Evolutionary conservation across 2,113 vertebrate species (phyloP).

Genomic region (Dolichotis patagonum): DNA sequence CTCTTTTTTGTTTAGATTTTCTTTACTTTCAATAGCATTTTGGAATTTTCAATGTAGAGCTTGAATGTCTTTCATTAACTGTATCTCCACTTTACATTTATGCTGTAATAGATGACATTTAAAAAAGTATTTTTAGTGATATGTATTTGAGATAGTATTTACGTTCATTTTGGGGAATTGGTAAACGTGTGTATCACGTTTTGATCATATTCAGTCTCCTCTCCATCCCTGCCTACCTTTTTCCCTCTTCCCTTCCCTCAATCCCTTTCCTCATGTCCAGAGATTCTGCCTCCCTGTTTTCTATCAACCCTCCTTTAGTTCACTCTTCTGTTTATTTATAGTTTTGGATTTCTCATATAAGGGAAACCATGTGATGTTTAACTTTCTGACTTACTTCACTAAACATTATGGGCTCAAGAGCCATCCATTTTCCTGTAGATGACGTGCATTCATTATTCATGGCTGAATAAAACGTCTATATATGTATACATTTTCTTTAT

Average conservation of each 20-base stretch:
- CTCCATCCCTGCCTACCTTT: not conserved
- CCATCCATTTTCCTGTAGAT: not conserved
- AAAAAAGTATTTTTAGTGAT: not conserved
- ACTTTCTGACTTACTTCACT: not conserved
- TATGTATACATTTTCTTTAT: not conserved
- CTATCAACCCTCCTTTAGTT: not conserved
- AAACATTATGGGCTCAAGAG: not conserved
- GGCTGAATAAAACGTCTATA: not conserved
- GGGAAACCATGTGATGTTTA: not conserved
- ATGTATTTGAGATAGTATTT: not conserved
- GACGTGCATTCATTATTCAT: not conserved
- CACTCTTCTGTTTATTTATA: not conserved
- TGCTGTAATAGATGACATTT: not conserved
- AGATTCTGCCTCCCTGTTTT: not conserved
- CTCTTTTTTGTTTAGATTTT: constrained; percentile 37
- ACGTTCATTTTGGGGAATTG: not conserved
- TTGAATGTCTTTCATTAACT: not conserved
- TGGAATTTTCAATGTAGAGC: not conserved
- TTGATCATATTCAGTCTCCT: not conserved
- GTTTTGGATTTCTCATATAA: not conserved
- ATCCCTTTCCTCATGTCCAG: not conserved
- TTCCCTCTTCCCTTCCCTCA: not conserved
- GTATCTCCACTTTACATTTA: not conserved
- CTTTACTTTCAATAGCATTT: not conserved
- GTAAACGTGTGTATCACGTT: not conserved